Evolutionary conservation across 2,113 vertebrate species (phyloP).

Genomic region (Cheirogaleus medius): DNA sequence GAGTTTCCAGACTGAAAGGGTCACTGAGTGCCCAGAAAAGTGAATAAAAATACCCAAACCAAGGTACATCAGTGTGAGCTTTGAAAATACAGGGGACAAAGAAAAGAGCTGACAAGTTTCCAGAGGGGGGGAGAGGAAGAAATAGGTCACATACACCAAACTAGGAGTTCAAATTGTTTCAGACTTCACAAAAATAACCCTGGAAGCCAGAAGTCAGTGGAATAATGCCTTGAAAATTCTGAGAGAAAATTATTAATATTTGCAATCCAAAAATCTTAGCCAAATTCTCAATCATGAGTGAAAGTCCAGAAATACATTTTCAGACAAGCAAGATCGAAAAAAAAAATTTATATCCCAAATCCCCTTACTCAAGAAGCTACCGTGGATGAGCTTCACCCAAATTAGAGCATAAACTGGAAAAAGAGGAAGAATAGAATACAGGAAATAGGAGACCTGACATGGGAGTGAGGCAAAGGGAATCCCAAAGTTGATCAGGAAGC

Average conservation of each 20-base stretch:
- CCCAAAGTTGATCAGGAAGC: accelerated
- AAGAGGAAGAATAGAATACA: not conserved
- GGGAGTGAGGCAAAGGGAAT: not conserved
- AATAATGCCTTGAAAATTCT: not conserved
- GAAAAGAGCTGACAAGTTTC: not conserved
- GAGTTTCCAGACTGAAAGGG: not conserved
- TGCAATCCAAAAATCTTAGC: not conserved
- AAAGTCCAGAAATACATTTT: not conserved
- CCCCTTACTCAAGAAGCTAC: not conserved
- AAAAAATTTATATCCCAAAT: not conserved
- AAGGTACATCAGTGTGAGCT: not conserved
- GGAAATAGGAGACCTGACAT: not conserved
- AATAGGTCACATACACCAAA: not conserved
- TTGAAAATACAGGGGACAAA: not conserved
- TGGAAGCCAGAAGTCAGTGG: not conserved
- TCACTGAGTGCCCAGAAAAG: not conserved
- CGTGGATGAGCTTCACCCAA: not conserved
- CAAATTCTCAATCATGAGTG: not conserved
- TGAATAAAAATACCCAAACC: not conserved
- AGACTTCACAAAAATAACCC: not conserved
- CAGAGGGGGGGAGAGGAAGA: not conserved
- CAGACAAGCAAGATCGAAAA: not conserved
- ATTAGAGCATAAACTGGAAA: not conserved
- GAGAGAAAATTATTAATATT: not conserved
- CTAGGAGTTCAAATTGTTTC: not conserved